phyloP scores from a whole-genome alignment of 2,113 vertebrate species.

The Redunca redunca region DNA sequence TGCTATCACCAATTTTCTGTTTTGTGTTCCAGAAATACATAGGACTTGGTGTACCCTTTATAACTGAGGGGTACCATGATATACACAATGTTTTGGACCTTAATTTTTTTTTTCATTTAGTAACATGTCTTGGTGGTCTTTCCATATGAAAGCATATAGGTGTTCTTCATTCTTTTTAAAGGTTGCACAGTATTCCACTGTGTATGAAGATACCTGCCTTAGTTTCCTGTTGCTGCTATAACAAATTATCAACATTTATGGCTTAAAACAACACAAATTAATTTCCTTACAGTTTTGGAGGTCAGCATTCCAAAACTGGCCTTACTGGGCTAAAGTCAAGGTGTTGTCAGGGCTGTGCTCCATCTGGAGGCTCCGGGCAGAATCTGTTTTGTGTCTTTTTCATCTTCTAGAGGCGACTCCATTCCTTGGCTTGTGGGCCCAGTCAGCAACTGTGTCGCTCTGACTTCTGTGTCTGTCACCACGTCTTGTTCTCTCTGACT shows the following conservation, averaged over 20 bases:
- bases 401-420: background rate
- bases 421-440: background rate
- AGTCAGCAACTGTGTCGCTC: background rate
- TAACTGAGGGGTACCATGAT: background rate
- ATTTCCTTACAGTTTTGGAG: background rate
- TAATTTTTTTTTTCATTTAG: slow-evolving; percentile 21
- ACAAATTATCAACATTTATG: background rate
- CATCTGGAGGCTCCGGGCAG: background rate
- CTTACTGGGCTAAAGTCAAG: background rate
- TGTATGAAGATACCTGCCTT: background rate
- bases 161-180: background rate
- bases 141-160: background rate
- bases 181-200: background rate
- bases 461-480: background rate
- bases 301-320: background rate
- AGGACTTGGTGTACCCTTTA: background rate
- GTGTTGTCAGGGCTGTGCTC: background rate
- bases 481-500: background rate
- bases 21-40: background rate
- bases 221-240: background rate
- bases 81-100: background rate
- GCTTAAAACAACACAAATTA: background rate
- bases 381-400: background rate
- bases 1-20: background rate
- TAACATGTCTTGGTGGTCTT: background rate